Evolutionary conservation across 2,888 invertebrate species (phyloP).

Genomic region (Lampropteryx suffumata): DNA sequence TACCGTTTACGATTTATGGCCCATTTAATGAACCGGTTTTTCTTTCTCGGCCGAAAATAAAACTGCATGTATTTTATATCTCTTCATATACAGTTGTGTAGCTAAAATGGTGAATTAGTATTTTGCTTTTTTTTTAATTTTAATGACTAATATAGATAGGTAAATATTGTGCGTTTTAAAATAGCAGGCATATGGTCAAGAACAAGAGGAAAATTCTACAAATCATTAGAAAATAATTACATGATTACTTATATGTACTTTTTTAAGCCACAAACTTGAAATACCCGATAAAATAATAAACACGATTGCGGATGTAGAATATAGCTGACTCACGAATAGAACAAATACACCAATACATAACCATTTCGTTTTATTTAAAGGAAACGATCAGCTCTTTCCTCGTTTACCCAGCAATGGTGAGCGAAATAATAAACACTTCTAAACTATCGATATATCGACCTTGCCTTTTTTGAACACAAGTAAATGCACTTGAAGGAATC

Average conservation of each 20-base stretch:
- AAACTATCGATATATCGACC: slow-evolving; percentile 30
- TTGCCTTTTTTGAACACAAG: slow-evolving; percentile 23
- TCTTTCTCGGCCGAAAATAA: too few species aligned
- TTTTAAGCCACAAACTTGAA: slow-evolving; percentile 3
- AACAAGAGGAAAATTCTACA: too few species aligned
- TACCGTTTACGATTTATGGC: too few species aligned
- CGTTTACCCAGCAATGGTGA: slow-evolving; percentile 21
- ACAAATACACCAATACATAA: neutral
- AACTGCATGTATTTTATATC: too few species aligned
- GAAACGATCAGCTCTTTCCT: neutral
- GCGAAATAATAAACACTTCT: slow-evolving; percentile 1
- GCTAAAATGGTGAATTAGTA: too few species aligned
- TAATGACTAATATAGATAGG: too few species aligned
- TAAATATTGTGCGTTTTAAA: too few species aligned
- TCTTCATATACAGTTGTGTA: too few species aligned
- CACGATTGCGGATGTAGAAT: slow-evolving; percentile 14
- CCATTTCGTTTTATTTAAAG: neutral
- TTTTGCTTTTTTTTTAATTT: too few species aligned
- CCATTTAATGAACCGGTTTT: too few species aligned
- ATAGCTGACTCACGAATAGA: slow-evolving; percentile 3
- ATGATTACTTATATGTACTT: neutral
- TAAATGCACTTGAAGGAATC: slow-evolving; percentile 33
- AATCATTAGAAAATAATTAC: neutral
- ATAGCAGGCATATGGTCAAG: too few species aligned
- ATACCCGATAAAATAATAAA: slow-evolving; percentile 6